phyloP scores from a whole-genome alignment of 2,113 vertebrate species.

The Corythoichthys intestinalis region DNA sequence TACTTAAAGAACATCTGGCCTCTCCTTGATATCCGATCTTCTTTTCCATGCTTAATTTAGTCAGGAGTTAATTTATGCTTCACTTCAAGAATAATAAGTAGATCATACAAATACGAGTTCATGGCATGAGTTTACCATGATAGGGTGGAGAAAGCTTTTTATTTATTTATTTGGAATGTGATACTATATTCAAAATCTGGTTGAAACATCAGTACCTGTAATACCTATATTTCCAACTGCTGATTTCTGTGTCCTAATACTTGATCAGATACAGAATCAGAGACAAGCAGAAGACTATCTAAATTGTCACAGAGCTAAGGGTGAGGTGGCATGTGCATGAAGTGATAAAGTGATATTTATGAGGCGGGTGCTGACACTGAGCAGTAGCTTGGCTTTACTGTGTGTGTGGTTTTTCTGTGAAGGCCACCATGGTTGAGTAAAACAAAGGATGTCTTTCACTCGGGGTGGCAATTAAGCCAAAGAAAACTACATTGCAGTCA shows the following conservation, averaged over 20 bases:
- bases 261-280: background rate
- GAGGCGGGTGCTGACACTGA: slow-evolving; percentile 62
- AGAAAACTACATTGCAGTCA: slow-evolving; percentile 27
- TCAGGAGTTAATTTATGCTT: slow-evolving; percentile 37
- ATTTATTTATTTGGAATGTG: background rate
- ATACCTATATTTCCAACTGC: background rate
- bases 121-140: slow-evolving; percentile 25
- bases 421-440: slow-evolving; percentile 44
- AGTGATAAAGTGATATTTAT: slow-evolving; percentile 68
- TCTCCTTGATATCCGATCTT: slow-evolving; percentile 45
- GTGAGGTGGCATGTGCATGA: slow-evolving; percentile 33
- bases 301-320: slow-evolving; percentile 18
- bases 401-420: slow-evolving; percentile 24
- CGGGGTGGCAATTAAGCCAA: background rate
- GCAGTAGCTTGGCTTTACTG: slow-evolving; percentile 55
- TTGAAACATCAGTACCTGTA: background rate
- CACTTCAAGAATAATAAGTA: slow-evolving; percentile 27
- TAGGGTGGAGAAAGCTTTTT: background rate
- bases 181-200: background rate
- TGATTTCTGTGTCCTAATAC: background rate
- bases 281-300: slow-evolving; percentile 32
- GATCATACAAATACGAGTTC: slow-evolving; percentile 22
- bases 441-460: slow-evolving; percentile 50
- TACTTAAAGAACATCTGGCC: slow-evolving; percentile 49
- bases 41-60: slow-evolving; percentile 38